Evolutionary conservation across 2,797 vertebrate species (phyloP), one percentile per base, ranked within the genome.

Genomic region (Agapornis canus): DNA sequence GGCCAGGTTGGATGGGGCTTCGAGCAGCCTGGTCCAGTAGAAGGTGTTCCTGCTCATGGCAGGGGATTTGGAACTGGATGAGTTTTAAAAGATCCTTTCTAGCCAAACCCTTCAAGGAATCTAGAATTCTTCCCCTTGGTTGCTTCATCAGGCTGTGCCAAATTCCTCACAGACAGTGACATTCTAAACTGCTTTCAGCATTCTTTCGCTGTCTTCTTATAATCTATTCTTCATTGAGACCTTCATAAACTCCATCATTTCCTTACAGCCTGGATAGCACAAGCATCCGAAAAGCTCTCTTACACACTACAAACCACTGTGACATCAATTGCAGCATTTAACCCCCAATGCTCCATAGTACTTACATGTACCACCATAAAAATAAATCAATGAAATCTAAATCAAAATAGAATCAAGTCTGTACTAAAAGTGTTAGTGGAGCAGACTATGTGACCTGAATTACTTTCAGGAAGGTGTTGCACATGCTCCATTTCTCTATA

Each of bases 361-460:
- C 37, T 17, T 10, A 21, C 0, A 1, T 23, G 18, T 9, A 37
- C 6, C 77, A 13, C 10, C 42, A 13, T 5, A 56, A 20, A 45
- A 59, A 59, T 16, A 26, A 29, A 37, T 25, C 73, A 21, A 3
- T 7, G 3, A 3, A 5, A 25, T 12, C 13, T 11, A 21, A 32
- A 31, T 14, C 40, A 14, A 54, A 22, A 14, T 4, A 4, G 1
- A 29, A n/a, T 3, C 25, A 9, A 7, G 29, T 1, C 56, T 13
- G 0, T 16, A 19, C 18, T 25, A 6, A 18, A 45, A 12, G 13
- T 0, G 13, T 1, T 1, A 2, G 48, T 2, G 35, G 78, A 31
- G 52, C 65, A 25, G 60, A 6, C 13, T 1, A 1, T 0, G 5
- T 0, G 2, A 4, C 1, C 52, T 6, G 1, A 10, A 0, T 3